Evolutionary conservation across 1,140 invertebrate genomes (phyloP), one percentile per base, ranked within the genome.

Genomic region (Himalopsyche phryganea): DNA sequence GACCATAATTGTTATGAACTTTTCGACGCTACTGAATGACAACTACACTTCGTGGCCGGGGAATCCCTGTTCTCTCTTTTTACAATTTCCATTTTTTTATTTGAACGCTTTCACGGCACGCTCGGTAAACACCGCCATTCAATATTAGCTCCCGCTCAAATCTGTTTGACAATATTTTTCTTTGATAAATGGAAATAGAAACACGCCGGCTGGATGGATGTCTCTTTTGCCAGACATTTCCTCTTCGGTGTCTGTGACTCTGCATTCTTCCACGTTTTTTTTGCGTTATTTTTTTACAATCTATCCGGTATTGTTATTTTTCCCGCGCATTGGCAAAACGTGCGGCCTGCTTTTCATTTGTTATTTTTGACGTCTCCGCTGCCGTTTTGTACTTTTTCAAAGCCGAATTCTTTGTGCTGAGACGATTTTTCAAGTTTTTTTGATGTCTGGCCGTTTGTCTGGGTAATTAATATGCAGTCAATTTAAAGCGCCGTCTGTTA

Each of bases 181-280:
- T 63, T 63, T 63, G 60, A 63, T 63, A 63, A 63, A 63, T 63
- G 60, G 50, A 57, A 63, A 63, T 52, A 54, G 60, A 54, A 58
- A 63, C 41, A 61, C 48, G 40, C 60, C 50, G 50, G 13, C 45
- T 52, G 55, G 60, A 52, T 57, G 49, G 28, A 58, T 58, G 60
- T 63, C 60, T 63, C 58, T 61, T 63, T 63, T 50, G 57, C 55
- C 55, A 51, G 47, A 49, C 50, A 42, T 42, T 58, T 63, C 60
- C 60, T 57, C 46, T 40, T 36, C 32, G 38, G 42, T 33, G 49
- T 46, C 48, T 47, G 45, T n/a, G 18, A 54, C 47, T 42, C 28
- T 32, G 23, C 23, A 28, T 28, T 44, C 50, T 50, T 58, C 36
- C 40, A 44, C 47, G 33, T 50, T 56, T 28, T 28, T 23, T n/a